Evolutionary conservation across 1,140 invertebrate genomes (phyloP).

Genomic region (Scaptomyza graminum): DNA sequence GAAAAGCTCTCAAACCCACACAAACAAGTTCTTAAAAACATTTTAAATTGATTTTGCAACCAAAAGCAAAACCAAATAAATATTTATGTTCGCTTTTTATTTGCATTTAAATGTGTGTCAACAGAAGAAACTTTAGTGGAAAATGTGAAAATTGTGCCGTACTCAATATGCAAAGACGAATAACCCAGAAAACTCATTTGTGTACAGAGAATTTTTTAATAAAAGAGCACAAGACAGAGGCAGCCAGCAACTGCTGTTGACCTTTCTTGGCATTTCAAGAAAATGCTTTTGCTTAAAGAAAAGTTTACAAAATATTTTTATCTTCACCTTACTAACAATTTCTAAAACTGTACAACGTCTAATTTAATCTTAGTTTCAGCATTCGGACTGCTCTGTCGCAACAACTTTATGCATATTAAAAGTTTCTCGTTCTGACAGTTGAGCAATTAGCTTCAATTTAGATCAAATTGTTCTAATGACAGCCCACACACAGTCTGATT

Average conservation of each 20-base stretch:
- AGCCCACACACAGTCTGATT: slow-evolving; percentile 4
- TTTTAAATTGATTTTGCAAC: neutral
- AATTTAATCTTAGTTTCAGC: neutral
- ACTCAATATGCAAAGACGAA: neutral
- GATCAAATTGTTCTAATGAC: neutral
- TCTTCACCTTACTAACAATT: neutral
- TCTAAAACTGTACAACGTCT: neutral
- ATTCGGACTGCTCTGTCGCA: neutral
- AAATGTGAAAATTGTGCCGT: neutral
- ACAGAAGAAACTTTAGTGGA: neutral
- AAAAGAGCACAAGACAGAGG: neutral
- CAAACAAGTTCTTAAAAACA: neutral
- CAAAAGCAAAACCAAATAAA: neutral
- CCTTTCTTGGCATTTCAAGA: neutral
- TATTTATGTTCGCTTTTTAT: neutral
- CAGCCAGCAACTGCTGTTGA: neutral
- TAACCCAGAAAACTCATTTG: neutral
- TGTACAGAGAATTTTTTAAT: neutral
- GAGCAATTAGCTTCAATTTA: slow-evolving; percentile 26
- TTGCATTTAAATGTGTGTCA: slow-evolving; percentile 1
- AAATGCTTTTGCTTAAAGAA: neutral
- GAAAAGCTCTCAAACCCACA: no score
- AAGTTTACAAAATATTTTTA: neutral
- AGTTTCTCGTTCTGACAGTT: neutral
- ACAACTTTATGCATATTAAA: neutral